Percentiles rank a stretch among this genome's conserved stretches.
Evolutionary conservation across 2,888 invertebrate genomes (phyloP).

Genomic region (Pediacus dermestoides): DNA sequence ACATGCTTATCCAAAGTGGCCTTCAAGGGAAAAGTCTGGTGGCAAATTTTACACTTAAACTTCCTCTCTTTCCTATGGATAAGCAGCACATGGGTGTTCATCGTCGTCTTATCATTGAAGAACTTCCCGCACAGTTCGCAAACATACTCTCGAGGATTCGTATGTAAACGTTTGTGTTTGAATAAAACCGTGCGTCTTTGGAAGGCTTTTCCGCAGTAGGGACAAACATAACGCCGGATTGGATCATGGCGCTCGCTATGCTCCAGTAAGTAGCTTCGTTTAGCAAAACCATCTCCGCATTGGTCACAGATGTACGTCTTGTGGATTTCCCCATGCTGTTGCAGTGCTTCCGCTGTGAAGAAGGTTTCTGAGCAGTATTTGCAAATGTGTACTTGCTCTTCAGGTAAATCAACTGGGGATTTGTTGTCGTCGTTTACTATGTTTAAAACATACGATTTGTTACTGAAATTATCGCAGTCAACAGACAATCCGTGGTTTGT

Average conservation of each 20-base stretch:
- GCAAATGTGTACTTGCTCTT: conserved; percentile 1
- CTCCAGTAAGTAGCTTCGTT: conserved; percentile 27
- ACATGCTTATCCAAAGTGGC: conserved; percentile 37
- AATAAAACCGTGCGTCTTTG: conserved; percentile 33
- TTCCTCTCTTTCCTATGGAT: conserved; percentile 34
- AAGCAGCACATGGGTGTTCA: conserved; percentile 35
- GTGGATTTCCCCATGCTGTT: conserved; percentile 22
- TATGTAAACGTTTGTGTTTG: conserved; percentile 34
- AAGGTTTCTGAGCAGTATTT: conserved; percentile 17
- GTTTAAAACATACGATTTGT: conserved; percentile 3
- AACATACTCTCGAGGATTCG: conserved; percentile 33
- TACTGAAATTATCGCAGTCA: background rate
- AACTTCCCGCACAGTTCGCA: conserved; percentile 37
- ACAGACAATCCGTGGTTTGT: background rate
- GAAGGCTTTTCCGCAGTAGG: conserved; percentile 35
- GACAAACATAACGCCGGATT: conserved; percentile 31
- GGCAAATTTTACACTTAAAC: conserved; percentile 34
- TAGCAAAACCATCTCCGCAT: conserved; percentile 27
- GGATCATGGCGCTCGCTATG: conserved; percentile 29
- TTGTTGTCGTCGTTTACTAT: background rate
- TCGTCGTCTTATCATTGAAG: conserved; percentile 35
- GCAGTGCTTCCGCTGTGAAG: conserved; percentile 11
- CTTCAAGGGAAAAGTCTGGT: conserved; percentile 34
- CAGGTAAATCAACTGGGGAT: background rate
- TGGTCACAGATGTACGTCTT: conserved; percentile 28